These are phyloP conservation scores for Galeopsomyia nigrocyanea DNA, from an alignment of 2,888 invertebrate species.

Conservation along the genomic window DNA sequence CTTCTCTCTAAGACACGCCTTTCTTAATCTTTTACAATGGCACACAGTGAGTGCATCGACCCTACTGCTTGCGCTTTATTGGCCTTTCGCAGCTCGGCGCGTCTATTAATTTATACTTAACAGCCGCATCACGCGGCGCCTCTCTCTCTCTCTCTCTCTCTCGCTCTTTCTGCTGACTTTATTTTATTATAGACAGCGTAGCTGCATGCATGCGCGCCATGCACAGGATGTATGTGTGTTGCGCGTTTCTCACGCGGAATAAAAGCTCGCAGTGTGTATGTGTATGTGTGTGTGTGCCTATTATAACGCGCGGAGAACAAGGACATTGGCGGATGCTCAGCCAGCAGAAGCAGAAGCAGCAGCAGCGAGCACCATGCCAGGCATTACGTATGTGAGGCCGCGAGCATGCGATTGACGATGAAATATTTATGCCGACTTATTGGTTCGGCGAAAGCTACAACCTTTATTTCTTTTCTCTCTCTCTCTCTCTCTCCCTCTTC, in stretches of 20 bases:
- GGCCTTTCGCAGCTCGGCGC: constrained; percentile 19
- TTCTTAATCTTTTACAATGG: too few species aligned
- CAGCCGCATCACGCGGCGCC: constrained; percentile 48
- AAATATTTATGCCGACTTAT: constrained; percentile 56
- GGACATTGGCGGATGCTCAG: constrained; percentile 52
- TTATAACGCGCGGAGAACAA: constrained; percentile 35
- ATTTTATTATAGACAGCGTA: constrained; percentile 51
- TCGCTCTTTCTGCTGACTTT: constrained; percentile 28
- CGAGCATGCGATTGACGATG: constrained; percentile 52
- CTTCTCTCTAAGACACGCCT: too few species aligned
- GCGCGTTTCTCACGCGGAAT: constrained; percentile 55
- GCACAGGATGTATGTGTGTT: constrained; percentile 50
- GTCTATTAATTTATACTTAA: constrained; percentile 56
- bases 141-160: background rate
- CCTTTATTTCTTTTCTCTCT: constrained; percentile 32
- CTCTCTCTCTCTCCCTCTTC: background rate
- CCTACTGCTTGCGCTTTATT: constrained; percentile 24
- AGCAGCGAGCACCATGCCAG: constrained; percentile 7
- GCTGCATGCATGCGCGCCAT: constrained; percentile 49
- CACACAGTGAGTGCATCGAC: constrained; percentile 29
- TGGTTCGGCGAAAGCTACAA: constrained; percentile 54
- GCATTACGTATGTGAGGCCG: constrained; percentile 53
- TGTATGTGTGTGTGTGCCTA: constrained; percentile 35
- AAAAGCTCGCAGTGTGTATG: constrained; percentile 48
- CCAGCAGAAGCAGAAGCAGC: constrained; percentile 39